Base-by-base conservation (phyloP, 2,888 invertebrate genomes). In the Tanytarsus gracilentus region DNA sequence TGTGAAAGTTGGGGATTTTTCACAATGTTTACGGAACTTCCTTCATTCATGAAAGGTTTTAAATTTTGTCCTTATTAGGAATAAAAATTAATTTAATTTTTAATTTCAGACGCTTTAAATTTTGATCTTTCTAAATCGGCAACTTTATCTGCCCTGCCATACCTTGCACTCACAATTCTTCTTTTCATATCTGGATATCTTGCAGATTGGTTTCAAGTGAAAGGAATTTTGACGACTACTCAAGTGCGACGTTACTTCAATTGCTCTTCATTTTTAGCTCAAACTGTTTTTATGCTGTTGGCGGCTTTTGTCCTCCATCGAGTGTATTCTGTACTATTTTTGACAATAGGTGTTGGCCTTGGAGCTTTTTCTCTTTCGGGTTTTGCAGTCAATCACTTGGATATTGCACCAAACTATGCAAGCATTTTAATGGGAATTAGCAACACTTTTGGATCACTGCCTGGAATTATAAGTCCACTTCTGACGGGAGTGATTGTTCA, bases 401-500 rank as follows among this genome's bases (percentile, higher is more conserved):
- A 95, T 71, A 83, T 95, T 58, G 94, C 93, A 0, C 93, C 94
- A 0, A 88, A 88, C 63, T 91, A 88, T 75, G 93, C 94, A 7
- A 88, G 93, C 69, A 83, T 95, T 1, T 73, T 95, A 59, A 92
- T 95, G 92, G 94, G 94, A 0, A 76, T 94, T 9, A 88, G 92
- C 8, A 95, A 95, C 73, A 93, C 93, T 0, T 76, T 94, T 64
- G 95, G 90, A 0, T 94, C 94, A 0, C 74, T 95, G 53, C 93
- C 94, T 1, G 95, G 95, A 25, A 92, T 95, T 66, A 75, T 94
- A 11, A 89, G 90, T 69, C 95, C 94, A 0, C 78, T 85, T 9
- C 73, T 93, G 1, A 87, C 89, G 0, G 91, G 91, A 7, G 79
- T 80, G 56, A 82, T 93, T 61, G 88, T 90, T 18, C 36, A 25